phyloP scores from a whole-genome alignment of 2,888 invertebrate species.

The Harpagoxenus sublaevis region DNA sequence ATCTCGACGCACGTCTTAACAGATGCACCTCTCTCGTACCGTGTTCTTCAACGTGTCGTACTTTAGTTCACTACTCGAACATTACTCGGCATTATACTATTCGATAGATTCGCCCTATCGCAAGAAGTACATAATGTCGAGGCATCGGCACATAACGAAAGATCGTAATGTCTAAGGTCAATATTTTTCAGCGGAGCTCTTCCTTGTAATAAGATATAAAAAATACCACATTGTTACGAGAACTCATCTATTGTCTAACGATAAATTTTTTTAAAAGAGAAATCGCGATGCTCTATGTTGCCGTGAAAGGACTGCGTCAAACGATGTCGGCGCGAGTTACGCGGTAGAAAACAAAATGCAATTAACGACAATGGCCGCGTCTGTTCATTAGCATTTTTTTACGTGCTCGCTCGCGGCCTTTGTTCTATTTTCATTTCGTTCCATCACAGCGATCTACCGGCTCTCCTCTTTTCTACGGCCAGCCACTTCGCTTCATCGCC shows the following conservation, averaged over 20 bases:
- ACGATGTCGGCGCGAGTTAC: conserved; percentile 59
- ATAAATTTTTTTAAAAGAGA: conserved; percentile 11
- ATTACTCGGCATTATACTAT: conserved; percentile 54
- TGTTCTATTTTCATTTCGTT: conserved; percentile 59
- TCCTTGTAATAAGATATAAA: conserved; percentile 10
- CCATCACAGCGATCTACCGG: conserved; percentile 54
- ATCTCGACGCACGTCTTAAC: conserved; percentile 68
- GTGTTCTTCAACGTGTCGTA: conserved; percentile 57
- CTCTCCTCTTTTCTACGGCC: conserved; percentile 58
- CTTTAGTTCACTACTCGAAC: conserved; percentile 66
- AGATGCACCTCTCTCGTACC: conserved; percentile 61
- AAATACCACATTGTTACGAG: neutral
- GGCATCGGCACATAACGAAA: conserved; percentile 42
- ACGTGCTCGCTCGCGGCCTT: conserved; percentile 46
- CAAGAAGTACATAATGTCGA: conserved; percentile 28
- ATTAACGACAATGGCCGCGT: conserved; percentile 57
- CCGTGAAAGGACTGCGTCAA: conserved; percentile 46
- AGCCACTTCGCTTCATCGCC: conserved; percentile 58
- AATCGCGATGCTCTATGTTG: conserved; percentile 25
- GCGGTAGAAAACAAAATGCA: conserved; percentile 60
- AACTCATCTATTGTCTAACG: conserved; percentile 20
- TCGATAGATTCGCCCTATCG: conserved; percentile 53
- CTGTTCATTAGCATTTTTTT: conserved; percentile 59
- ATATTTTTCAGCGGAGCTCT: conserved; percentile 56
- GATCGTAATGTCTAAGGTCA: conserved; percentile 49